A percentile compares a stretch with the other conserved stretches of the same genome.
Conservation (phyloP, 2,888 invertebrate genomes). For the Andrena praecox region DNA sequence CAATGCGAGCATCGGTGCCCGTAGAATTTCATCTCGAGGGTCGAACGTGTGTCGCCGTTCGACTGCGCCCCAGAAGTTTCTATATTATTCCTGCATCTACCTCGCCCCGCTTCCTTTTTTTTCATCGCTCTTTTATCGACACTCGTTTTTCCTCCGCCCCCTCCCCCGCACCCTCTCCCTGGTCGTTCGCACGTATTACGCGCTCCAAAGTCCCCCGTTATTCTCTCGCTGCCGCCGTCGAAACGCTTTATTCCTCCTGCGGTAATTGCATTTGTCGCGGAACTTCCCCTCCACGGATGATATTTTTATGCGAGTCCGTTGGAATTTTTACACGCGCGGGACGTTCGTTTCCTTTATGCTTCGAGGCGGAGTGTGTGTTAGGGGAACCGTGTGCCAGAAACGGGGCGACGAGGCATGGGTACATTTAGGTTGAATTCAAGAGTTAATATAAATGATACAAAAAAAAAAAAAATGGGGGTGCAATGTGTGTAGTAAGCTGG, state of each 20-base stretch:
- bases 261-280: constrained; percentile 49
- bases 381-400: constrained; percentile 4
- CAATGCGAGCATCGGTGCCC: constrained; percentile 46
- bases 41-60: constrained; percentile 34
- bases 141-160: not conserved
- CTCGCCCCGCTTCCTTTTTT: not conserved
- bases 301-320: constrained; percentile 39
- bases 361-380: not conserved
- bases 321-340: constrained; percentile 41
- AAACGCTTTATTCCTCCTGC: constrained; percentile 30
- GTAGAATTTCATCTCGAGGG: constrained; percentile 57
- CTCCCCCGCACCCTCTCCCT: not conserved
- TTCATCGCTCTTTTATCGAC: constrained; percentile 29
- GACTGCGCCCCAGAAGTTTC: constrained; percentile 33
- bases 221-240: not conserved
- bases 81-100: constrained; percentile 33
- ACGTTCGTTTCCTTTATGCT: constrained; percentile 14
- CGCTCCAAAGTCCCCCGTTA: not conserved
- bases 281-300: constrained; percentile 45
- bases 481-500: not conserved
- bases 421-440: not conserved
- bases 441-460: not conserved
- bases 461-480: not conserved
- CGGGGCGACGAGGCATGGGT: constrained; percentile 15
- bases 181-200: constrained; percentile 13